Evolutionary conservation across 2,888 invertebrate species (phyloP), one percentile per base, ranked within the genome.

Genomic region (Erynnis tages): DNA sequence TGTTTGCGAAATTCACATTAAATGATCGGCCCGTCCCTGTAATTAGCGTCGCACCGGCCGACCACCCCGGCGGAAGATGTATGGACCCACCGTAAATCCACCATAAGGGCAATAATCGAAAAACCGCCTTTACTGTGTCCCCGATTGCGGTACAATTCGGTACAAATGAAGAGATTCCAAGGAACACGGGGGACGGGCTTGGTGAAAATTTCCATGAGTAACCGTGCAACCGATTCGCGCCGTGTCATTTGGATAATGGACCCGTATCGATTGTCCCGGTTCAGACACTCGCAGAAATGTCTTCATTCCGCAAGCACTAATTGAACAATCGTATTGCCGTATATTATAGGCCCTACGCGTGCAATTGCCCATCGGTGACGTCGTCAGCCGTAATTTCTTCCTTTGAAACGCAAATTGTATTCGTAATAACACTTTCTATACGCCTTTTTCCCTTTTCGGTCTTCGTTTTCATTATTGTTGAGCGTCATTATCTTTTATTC

Each of bases 1-100:
- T 82, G 82, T 85, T 87, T 82, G 82, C 76, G 69, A 87, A 85
- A 82, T 83, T 84, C 73, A 71, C 73, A 78, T 81, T 83, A 86
- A 84, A 85, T 79, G 81, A 78, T 82, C 79, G 79, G 76, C 72
- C 73, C 77, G 79, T 64, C 78, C 76, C 78, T 83, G 82, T 86
- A 88, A 89, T 89, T 86, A 86, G 81, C 68, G 70, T 70, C 68
- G 70, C 69, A 72, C 79, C 79, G 79, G 63, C 71, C 76, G 86
- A 82, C 85, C 84, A 82, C 81, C 79, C 81, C 75, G 68, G 61
- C 62, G 71, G 65, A 70, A 77, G 79, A 81, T 79, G 75, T 84
- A 83, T 82, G 79, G 75, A 69, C 78, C 65, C 66, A 77, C 76
- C 61, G 76, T 73, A 73, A 76, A 76, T 74, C 74, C 76, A 65